Conservation (phyloP, 1,140 invertebrate species). For the Drosophila navojoa region DNA sequence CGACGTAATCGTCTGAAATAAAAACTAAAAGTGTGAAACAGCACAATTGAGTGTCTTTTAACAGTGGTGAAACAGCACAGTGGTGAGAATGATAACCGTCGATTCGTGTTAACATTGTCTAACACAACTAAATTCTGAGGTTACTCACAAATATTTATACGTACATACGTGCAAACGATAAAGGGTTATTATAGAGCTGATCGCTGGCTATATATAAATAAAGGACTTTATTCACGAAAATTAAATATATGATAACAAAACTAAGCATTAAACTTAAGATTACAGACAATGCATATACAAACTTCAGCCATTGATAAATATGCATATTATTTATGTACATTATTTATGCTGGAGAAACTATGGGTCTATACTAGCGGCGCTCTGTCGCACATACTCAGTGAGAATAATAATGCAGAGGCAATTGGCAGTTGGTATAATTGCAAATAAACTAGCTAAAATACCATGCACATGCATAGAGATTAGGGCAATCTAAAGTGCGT, state of each 20-base stretch:
- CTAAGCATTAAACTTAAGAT: too few relatives aligned
- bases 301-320: slow-evolving; percentile 52
- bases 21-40: slow-evolving; percentile 11
- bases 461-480: slow-evolving; percentile 35
- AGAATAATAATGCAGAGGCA: slow-evolving; percentile 62
- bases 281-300: neutral
- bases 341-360: neutral
- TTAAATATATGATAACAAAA: too few relatives aligned
- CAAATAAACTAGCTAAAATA: slow-evolving; percentile 58
- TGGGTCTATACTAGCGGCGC: too few relatives aligned
- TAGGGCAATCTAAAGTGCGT: slow-evolving; percentile 42
- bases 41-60: too few relatives aligned
- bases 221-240: too few relatives aligned
- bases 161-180: too few relatives aligned
- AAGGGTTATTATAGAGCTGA: too few relatives aligned
- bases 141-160: too few relatives aligned
- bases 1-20: slow-evolving; percentile 18
- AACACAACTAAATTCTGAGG: neutral
- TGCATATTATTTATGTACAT: too few relatives aligned
- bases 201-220: too few relatives aligned
- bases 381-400: slow-evolving; percentile 10
- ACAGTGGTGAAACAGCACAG: slow-evolving; percentile 8
- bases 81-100: slow-evolving; percentile 27
- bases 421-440: slow-evolving; percentile 63
- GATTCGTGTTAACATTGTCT: slow-evolving; percentile 4